Percentiles rank a stretch among this genome's conserved stretches.
phyloP scores from a whole-genome alignment of 1,140 invertebrate species.

The Pachyrhynchus sulphureomaculatus region DNA sequence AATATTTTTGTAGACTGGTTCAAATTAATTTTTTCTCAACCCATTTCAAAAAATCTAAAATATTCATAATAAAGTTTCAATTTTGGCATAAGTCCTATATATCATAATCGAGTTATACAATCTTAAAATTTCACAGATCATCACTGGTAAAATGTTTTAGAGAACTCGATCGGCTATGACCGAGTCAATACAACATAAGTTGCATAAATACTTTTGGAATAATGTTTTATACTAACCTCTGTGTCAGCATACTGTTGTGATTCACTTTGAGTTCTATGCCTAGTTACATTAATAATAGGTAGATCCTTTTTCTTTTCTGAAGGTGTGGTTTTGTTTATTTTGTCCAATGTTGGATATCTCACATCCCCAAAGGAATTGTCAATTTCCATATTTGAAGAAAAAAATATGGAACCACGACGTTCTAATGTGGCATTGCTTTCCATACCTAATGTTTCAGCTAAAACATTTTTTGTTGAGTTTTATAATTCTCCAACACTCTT shows the following conservation, averaged over 20 bases:
- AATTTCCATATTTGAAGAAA: constrained; percentile 30
- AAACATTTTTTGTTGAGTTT: background rate
- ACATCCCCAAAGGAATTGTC: constrained; percentile 26
- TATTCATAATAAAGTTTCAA: background rate
- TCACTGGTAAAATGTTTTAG: no score
- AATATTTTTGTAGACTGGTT: no score
- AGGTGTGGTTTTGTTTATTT: constrained; percentile 12
- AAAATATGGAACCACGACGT: constrained; percentile 41
- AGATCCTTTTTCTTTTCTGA: constrained; percentile 29
- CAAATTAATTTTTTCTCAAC: no score
- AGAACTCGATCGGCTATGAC: no score
- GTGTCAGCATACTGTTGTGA: constrained; percentile 78
- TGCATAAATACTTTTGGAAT: no score
- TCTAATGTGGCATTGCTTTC: constrained; percentile 58
- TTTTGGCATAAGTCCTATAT: no score
- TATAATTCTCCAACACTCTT: no score
- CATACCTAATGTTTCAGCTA: constrained; percentile 76
- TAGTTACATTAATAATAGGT: constrained; percentile 32
- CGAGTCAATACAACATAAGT: no score
- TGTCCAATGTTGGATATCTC: constrained; percentile 56
- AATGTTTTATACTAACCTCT: constrained; percentile 67
- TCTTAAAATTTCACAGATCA: no score
- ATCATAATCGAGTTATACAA: no score
- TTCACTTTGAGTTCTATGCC: constrained; percentile 60
- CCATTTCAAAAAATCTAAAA: background rate